These are phyloP conservation scores for Nixonia krombeini DNA, from an alignment of 1,140 invertebrate genomes.

Conservation along the genomic window DNA sequence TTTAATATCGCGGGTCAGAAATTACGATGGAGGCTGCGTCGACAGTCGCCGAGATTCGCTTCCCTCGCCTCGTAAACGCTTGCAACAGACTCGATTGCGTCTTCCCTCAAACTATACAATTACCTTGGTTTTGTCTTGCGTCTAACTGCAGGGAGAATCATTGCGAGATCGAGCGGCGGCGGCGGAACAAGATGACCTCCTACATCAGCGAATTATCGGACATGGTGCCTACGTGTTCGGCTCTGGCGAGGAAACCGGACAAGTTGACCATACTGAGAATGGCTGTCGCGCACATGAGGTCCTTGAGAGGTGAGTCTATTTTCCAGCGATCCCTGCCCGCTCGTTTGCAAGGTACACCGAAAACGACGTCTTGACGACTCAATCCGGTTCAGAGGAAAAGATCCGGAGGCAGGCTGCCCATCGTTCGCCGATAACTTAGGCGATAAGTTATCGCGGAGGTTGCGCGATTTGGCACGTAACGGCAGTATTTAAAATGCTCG, in stretches of 20 bases:
- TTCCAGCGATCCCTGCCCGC: too few species aligned
- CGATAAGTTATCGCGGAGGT: constrained; percentile 11
- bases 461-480: constrained; percentile 5
- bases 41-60: constrained; percentile 24
- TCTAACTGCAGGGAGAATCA: constrained; percentile 93
- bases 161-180: constrained; percentile 98
- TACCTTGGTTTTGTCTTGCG: constrained; percentile 71
- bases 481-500: not conserved
- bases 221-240: constrained; percentile 99
- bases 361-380: too few species aligned
- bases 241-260: constrained; percentile 97
- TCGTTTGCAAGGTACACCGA: too few species aligned
- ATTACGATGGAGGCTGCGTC: not conserved
- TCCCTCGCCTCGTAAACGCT: constrained; percentile 29
- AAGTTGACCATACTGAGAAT: constrained; percentile 99
- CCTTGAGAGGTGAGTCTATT: constrained; percentile 83
- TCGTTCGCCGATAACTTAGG: not conserved
- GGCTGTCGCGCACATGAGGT: constrained; percentile 99
- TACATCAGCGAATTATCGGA: constrained; percentile 99
- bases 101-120: constrained; percentile 67
- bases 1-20: not conserved
- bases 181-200: constrained; percentile 99
- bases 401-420: not conserved
- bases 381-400: too few species aligned
- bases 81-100: constrained; percentile 38